Base-by-base conservation (phyloP, 1,140 invertebrate genomes). In the Apis dorsata region DNA sequence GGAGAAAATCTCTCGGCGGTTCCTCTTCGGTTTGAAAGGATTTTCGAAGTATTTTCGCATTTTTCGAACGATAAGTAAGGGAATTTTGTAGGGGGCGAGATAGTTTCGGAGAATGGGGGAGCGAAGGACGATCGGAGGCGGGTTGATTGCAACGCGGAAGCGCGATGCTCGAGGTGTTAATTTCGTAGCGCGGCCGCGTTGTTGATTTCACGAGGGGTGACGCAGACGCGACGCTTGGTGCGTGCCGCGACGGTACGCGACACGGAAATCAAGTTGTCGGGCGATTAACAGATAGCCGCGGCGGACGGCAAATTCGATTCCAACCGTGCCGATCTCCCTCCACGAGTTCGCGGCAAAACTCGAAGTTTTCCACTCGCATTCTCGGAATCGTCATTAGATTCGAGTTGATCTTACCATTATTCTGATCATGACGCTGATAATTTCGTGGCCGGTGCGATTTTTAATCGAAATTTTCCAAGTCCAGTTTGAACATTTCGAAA, bases 141-240 rank as follows among this genome's bases (percentile, higher is more conserved):
- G 28, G 12, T 4, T 34, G 55, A 70, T 79, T 19, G 77, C 66
- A 17, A 60, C 55, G 66, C 66, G 77, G 77, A 70, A 71, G 66
- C 4, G 12, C 34, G n/a, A 49, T 15, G 76, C 28, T 49, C 66
- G 77, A 79, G 55, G 77, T 71, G 77, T 71, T 70, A 71, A 79
- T 79, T 70, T 79, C 66, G 76, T 70, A 76, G 49, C 60, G 12
- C 34, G 53, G 24, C 15, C 28, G 53, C 76, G 63, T 57, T 34
- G 76, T 59, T 60, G 28, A 69, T 79, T 28, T 57, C n/a, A n/a
- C 75, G 75, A 75, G 13, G 34, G 21, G 34, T 34, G 57, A 74
- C 57, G 57, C 57, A n/a, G 34, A 53, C 74, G 28, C 62, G 62
- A 55, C 51, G 51, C 34, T 53, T 0, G 15, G 34, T 49, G 72